Evolutionary conservation across 37 sponge, comb jelly and placozoan genomes (phyloP).

Genomic region (Geodia barretti): DNA sequence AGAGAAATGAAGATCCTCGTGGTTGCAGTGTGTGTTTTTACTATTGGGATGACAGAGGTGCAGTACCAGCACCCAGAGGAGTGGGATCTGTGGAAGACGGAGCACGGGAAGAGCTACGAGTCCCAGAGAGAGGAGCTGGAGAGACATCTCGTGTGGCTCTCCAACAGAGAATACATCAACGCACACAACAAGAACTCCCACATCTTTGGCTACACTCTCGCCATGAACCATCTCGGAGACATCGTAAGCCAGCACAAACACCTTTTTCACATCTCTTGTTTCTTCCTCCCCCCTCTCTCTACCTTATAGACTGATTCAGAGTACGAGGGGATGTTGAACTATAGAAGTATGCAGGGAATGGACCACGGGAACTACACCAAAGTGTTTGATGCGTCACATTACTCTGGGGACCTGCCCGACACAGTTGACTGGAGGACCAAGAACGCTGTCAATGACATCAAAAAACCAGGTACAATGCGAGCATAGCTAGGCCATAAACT

Average conservation of each 20-base stretch:
- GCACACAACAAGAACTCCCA: slow-evolving; percentile 55
- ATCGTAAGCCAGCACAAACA: slow-evolving; percentile 29
- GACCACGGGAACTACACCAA: neutral
- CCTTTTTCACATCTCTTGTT: neutral
- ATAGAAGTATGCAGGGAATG: neutral
- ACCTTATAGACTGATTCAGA: slow-evolving; percentile 33
- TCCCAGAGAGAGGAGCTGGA: slow-evolving; percentile 18
- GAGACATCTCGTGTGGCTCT: slow-evolving; percentile 20
- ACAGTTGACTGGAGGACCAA: slow-evolving; percentile 62
- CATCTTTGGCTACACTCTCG: slow-evolving; percentile 37
- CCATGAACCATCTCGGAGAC: slow-evolving; percentile 61
- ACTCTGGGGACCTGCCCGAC: slow-evolving; percentile 17
- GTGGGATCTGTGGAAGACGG: slow-evolving; percentile 28
- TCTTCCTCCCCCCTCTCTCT: too few relatives aligned
- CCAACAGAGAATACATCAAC: slow-evolving; percentile 50
- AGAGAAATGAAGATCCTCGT: neutral
- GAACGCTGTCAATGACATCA: slow-evolving; percentile 44
- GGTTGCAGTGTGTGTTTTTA: neutral
- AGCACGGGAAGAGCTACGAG: slow-evolving; percentile 19
- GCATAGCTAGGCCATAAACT: too few relatives aligned
- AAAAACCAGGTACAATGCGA: slow-evolving; percentile 5
- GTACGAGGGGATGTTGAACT: neutral
- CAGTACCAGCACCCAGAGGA: slow-evolving; percentile 18
- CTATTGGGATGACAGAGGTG: neutral
- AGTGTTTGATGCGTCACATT: slow-evolving; percentile 9